Evolutionary conservation across 1,140 invertebrate species (phyloP), one percentile per base, ranked within the genome.

Genomic region (Sesamia nonagrioides): DNA sequence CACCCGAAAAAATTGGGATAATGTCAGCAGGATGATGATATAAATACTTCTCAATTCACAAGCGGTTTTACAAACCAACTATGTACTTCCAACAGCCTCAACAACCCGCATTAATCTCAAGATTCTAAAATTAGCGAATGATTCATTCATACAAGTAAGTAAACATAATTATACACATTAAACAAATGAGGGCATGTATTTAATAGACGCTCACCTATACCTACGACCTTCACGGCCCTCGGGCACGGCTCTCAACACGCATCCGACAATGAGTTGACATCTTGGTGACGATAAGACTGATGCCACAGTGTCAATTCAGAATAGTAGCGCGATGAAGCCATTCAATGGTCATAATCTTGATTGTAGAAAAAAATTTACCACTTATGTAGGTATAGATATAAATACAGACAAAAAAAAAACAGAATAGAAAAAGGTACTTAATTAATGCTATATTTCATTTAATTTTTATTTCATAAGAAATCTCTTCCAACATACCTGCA

Each of bases 251-350:
- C 63, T 69, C 50, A 69, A 21, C 66, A 50, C 66, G 66, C 42
- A 69, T 42, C 21, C 66, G 42, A 27, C 52, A 73, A 73, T 58
- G 37, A 73, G 71, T 73, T 73, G 71, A 73, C 71, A 73, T 73
- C 71, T 73, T 18, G 33, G 18, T 40, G 66, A 50, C 45, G 45
- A 21, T 69, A 50, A 69, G 66, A 27, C 42, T 45, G 18, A 0
- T 7, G 9, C 11, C 45, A 69, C 21, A 69, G 13, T 33, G 42
- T 13, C 42, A 42, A 69, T 33, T 69, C 11, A 5, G 37, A 3
- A 37, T 9, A 40, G 5, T 3, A 27, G 27, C 27, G 27, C 27
- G 27, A 27, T 27, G 27, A 27, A 27, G 27, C 27, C 27, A 3
- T 3, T 27, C 3, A 27, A 27, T 3, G 27, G 27, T 27, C 27